phyloP scores from a whole-genome alignment of 2,888 invertebrate genomes.

The Diarsia rubi region DNA sequence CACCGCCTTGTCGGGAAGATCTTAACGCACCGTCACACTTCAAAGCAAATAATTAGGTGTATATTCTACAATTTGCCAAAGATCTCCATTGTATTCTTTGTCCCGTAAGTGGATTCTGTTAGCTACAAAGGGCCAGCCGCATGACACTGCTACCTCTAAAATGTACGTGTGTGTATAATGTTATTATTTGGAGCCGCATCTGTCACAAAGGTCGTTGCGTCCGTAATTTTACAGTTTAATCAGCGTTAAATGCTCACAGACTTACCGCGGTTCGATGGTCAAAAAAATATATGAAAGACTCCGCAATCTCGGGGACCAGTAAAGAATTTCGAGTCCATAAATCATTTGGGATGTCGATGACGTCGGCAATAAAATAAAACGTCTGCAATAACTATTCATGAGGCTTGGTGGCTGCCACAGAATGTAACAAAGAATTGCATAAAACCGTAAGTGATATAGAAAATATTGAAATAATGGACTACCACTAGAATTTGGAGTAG shows the following conservation, averaged over 20 bases:
- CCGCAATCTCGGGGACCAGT: constrained; percentile 72
- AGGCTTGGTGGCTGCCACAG: constrained; percentile 43
- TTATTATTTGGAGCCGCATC: constrained; percentile 89
- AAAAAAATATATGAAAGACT: constrained; percentile 79
- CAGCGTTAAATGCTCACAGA: constrained; percentile 90
- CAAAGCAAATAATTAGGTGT: constrained; percentile 90
- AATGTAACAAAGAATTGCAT: constrained; percentile 37
- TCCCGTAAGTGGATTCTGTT: constrained; percentile 88
- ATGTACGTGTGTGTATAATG: constrained; percentile 87
- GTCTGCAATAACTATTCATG: constrained; percentile 70
- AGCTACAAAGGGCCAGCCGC: constrained; percentile 83
- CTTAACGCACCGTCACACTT: constrained; percentile 83
- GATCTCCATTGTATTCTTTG: constrained; percentile 86
- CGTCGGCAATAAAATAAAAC: constrained; percentile 73
- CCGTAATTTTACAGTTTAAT: constrained; percentile 91
- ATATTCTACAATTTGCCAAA: constrained; percentile 91
- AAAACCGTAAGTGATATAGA: constrained; percentile 19
- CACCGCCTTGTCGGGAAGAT: constrained; percentile 82
- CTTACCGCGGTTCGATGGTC: constrained; percentile 78
- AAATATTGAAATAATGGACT: constrained; percentile 34
- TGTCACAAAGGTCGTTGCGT: constrained; percentile 89
- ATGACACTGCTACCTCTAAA: constrained; percentile 83
- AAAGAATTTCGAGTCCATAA: constrained; percentile 84
- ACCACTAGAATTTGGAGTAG: constrained; percentile 5
- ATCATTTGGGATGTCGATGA: constrained; percentile 84